Base-by-base conservation (phyloP, 2,888 invertebrate species). In the Spilosoma lubricipeda region DNA sequence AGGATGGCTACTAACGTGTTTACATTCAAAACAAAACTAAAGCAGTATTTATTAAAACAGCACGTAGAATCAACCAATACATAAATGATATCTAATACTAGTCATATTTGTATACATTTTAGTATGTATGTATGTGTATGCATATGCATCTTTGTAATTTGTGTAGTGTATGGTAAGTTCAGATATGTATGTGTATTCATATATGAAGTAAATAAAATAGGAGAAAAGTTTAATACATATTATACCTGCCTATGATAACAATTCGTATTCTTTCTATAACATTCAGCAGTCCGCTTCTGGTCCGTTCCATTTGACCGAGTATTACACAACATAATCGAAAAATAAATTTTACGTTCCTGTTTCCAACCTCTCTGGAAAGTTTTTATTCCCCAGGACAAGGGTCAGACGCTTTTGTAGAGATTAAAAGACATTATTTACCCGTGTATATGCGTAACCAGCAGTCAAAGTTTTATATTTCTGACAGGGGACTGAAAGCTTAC, bases 371-470 rank as follows among this genome's bases (percentile, higher is more conserved):
- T 86, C 74, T 87, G 86, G 85, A 87, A 91, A 92, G 88, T 92
- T 93, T 92, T 92, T 90, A 89, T 90, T 88, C 86, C 80, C 85
- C 83, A 83, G 90, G 90, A 92, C 91, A 91, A 92, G 90, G 93
- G 93, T 93, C 90, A 88, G 88, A 85, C 88, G 89, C 85, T 91
- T 89, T 87, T 90, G 88, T 89, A 87, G 83, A 93, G 92, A 93
- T 94, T 94, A 94, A 94, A 93, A 94, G 90, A 93, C 93, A 93
- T 94, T 93, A 93, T 93, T 94, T 93, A 92, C 90, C 89, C 91
- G 83, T 84, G 87, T 90, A 89, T 91, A 89, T 88, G 89, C 88
- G 91, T 89, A 91, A 87, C 90, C 87, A 88, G 89, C 87, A 91
- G 90, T 92, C 91, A 91, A 92, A 91, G 88, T 93, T 93, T 93